A percentile compares a stretch with the other conserved stretches of the same genome.
phyloP scores from a whole-genome alignment of 2,888 invertebrate genomes.

The Tromatobia lineatoria region DNA sequence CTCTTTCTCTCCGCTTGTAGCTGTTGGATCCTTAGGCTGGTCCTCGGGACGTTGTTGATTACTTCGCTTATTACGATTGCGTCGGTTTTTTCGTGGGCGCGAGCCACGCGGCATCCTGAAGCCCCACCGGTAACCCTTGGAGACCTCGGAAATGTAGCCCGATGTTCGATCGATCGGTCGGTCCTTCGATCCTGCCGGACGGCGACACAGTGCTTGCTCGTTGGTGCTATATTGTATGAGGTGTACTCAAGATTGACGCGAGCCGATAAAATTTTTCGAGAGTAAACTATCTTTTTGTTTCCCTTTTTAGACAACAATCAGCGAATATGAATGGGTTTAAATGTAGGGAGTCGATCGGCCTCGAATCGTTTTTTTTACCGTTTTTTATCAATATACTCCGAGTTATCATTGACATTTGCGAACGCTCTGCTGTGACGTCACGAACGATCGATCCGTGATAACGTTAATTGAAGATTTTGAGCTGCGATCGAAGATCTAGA shows the following conservation, averaged over 20 bases:
- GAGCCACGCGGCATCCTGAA: conserved; percentile 79
- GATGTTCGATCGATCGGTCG: conserved; percentile 47
- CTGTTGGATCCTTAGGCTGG: conserved; percentile 36
- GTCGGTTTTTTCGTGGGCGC: conserved; percentile 77
- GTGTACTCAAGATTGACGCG: conserved; percentile 54
- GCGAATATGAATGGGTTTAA: background rate
- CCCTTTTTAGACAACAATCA: conserved; percentile 4
- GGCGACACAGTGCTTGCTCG: conserved; percentile 63
- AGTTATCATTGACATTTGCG: conserved; percentile 27
- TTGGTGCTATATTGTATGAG: conserved; percentile 61
- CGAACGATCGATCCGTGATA: conserved; percentile 58
- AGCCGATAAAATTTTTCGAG: conserved; percentile 6
- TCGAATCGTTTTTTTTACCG: background rate
- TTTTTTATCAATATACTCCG: background rate
- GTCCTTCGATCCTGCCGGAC: conserved; percentile 61
- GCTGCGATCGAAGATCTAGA: conserved; percentile 33
- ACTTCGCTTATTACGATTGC: conserved; percentile 73
- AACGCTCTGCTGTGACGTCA: conserved; percentile 64
- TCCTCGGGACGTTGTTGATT: conserved; percentile 38
- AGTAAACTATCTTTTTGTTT: background rate
- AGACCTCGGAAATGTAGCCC: conserved; percentile 75
- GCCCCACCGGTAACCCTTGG: conserved; percentile 45
- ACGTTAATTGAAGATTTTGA: conserved; percentile 29
- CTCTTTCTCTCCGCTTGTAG: conserved; percentile 46
- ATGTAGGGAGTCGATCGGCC: background rate